phyloP scores from a whole-genome alignment of 64 coral and sea anemone species.

The Actinia tenebrosa region DNA sequence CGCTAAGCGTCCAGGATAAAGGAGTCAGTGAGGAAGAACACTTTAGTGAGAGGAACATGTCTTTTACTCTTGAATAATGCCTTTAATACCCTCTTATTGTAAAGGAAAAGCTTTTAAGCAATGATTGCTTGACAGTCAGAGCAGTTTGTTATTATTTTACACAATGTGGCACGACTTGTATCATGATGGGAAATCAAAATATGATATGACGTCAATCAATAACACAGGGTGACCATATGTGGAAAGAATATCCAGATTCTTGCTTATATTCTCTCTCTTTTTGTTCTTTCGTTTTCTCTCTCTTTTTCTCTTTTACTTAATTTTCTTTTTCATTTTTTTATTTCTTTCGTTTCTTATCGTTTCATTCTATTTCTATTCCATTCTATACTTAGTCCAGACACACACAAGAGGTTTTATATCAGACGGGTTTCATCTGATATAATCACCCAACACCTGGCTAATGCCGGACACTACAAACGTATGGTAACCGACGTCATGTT shows the following conservation, averaged over 20 bases:
- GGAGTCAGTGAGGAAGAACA: neutral
- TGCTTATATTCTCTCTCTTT: neutral
- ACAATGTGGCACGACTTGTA: neutral
- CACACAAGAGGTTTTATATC: too few species aligned
- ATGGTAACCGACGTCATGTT: too few species aligned
- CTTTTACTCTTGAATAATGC: neutral
- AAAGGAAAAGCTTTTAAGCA: neutral
- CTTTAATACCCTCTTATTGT: neutral
- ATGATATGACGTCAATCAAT: neutral
- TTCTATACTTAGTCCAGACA: too few species aligned
- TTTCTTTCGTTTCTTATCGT: too few species aligned
- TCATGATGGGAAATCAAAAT: neutral
- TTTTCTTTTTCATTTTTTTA: too few species aligned
- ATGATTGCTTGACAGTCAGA: neutral
- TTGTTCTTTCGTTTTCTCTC: too few species aligned
- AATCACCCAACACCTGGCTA: too few species aligned
- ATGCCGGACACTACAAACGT: too few species aligned
- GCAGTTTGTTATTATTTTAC: conserved; percentile 5
- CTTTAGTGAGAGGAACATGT: neutral
- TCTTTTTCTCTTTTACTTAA: too few species aligned
- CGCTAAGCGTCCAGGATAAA: neutral
- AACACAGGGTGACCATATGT: neutral
- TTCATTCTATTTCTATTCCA: too few species aligned
- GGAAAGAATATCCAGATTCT: neutral
- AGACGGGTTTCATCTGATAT: too few species aligned